A percentile compares a stretch with the other conserved stretches of the same genome.
These are phyloP conservation scores for Melanocharis versteri DNA, from an alignment of 2,113 vertebrate genomes.

Conservation along the genomic window DNA sequence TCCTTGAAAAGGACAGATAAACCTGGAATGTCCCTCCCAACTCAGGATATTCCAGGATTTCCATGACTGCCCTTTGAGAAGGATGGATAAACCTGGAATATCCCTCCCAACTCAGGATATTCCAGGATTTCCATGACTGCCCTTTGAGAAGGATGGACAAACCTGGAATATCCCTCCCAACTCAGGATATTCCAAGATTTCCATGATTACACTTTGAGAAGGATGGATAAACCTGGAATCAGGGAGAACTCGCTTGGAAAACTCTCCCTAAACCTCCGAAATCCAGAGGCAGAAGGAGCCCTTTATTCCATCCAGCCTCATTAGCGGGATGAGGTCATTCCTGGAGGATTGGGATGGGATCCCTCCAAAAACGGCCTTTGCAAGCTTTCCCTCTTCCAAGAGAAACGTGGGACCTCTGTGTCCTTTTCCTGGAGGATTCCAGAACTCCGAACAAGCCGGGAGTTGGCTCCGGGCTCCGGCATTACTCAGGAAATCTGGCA, in stretches of 20 bases:
- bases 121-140: no score
- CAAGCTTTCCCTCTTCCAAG: not conserved
- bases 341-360: not conserved
- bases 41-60: accelerated
- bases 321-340: slow-evolving; percentile 8
- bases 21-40: not conserved
- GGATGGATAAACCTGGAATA: not conserved
- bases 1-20: not conserved
- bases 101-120: accelerated
- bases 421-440: slow-evolving; percentile 49
- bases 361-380: not conserved
- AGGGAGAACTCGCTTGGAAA: not conserved
- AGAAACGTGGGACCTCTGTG: slow-evolving; percentile 27
- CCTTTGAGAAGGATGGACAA: not conserved
- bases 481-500: slow-evolving; percentile 65
- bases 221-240: not conserved
- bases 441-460: slow-evolving; percentile 20
- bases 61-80: not conserved
- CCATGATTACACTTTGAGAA: not conserved
- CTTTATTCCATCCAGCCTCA: not conserved
- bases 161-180: not conserved
- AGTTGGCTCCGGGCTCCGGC: slow-evolving; percentile 12
- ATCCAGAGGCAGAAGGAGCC: not conserved
- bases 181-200: accelerated
- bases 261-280: not conserved